Percentiles rank a stretch among this genome's conserved stretches.
phyloP scores from a whole-genome alignment of 92 coral and sea anemone species.

The Bergia puertoricense region DNA sequence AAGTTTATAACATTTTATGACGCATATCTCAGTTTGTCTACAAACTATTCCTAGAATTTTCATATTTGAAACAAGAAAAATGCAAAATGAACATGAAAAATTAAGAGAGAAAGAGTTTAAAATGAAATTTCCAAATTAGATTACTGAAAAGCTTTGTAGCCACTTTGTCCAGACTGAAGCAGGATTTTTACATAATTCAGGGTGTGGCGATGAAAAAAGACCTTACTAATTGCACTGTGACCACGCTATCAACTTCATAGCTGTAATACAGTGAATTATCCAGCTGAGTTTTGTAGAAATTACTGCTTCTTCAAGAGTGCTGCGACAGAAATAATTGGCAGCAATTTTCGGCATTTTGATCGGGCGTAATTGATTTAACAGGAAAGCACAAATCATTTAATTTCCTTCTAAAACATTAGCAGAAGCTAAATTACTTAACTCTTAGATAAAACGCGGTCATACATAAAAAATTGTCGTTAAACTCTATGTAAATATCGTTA shows the following conservation, averaged over 20 bases:
- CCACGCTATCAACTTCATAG: not conserved
- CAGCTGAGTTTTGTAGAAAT: not conserved
- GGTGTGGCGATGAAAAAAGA: not conserved
- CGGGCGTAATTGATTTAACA: not conserved
- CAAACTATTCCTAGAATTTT: too few species aligned
- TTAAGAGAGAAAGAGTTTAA: not conserved
- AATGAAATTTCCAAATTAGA: not conserved
- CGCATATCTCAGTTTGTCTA: too few species aligned
- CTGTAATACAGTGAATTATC: not conserved
- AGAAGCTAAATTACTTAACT: not conserved
- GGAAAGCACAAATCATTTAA: not conserved
- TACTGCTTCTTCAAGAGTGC: not conserved
- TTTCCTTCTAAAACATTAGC: slow-evolving; percentile 2
- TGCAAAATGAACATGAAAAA: too few species aligned
- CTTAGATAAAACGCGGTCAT: not conserved
- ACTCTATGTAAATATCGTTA: not conserved
- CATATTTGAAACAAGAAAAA: too few species aligned
- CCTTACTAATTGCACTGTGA: not conserved
- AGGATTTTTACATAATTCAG: not conserved
- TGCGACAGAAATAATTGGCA: not conserved
- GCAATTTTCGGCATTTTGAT: not conserved
- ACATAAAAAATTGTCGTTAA: not conserved
- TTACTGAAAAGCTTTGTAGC: too few species aligned
- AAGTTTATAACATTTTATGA: too few species aligned
- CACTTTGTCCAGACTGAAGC: not conserved